A percentile compares a stretch with the other conserved stretches of the same genome.
Conservation (phyloP, 2,888 invertebrate species). For the Anarsia innoxiella region DNA sequence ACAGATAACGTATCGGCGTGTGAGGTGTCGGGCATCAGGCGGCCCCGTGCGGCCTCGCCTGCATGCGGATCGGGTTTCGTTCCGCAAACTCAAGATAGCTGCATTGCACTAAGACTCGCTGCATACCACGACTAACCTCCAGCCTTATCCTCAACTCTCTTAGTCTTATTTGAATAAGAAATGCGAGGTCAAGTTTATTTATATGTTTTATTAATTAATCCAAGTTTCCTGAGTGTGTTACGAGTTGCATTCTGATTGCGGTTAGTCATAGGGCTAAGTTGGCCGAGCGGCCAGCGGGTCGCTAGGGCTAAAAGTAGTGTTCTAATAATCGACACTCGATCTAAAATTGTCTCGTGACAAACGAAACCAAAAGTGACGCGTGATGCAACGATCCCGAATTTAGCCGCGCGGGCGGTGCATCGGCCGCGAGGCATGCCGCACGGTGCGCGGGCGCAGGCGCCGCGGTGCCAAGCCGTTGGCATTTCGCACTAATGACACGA, state of each 20-base stretch:
- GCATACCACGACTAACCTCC: conserved; percentile 48
- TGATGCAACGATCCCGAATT: conserved; percentile 72
- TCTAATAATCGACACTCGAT: conserved; percentile 71
- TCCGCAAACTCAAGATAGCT: conserved; percentile 70
- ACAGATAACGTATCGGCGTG: conserved; percentile 20
- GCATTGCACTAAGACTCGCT: conserved; percentile 39
- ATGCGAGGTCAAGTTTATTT: conserved; percentile 48
- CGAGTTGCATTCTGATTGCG: conserved; percentile 21
- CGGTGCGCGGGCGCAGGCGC: conserved; percentile 30
- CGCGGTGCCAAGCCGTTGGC: conserved; percentile 68
- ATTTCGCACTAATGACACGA: conserved; percentile 74
- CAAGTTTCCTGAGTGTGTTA: conserved; percentile 41
- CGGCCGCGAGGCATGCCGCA: conserved; percentile 55
- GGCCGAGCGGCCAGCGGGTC: conserved; percentile 36
- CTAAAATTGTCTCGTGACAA: conserved; percentile 71
- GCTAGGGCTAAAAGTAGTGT: conserved; percentile 57
- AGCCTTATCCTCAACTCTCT: conserved; percentile 54
- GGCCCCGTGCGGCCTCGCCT: conserved; percentile 47
- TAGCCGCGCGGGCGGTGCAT: conserved; percentile 66
- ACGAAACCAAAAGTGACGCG: conserved; percentile 71
- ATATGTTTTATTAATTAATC: conserved; percentile 36
- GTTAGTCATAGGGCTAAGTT: conserved; percentile 47
- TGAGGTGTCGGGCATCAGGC: conserved; percentile 23
- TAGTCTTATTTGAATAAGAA: conserved; percentile 58
- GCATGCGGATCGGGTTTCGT: conserved; percentile 66